Evolutionary conservation across 2,888 invertebrate genomes (phyloP).

Genomic region (Epistrophe eligans): DNA sequence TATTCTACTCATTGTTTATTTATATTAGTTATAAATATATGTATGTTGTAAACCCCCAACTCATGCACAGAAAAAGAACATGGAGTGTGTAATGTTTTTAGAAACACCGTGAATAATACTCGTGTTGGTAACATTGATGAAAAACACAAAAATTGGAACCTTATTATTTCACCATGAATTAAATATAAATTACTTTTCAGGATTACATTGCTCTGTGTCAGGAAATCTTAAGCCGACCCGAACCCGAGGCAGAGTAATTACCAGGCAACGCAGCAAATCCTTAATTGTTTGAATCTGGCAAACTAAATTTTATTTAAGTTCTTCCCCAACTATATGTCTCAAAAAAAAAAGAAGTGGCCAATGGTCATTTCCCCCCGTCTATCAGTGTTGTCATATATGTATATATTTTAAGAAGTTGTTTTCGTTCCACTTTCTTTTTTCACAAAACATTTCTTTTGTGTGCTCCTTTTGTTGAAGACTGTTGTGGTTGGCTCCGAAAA

Average conservation of each 20-base stretch:
- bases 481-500: neutral
- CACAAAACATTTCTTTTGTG: conserved; percentile 14
- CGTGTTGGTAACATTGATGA: conserved; percentile 41
- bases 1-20: neutral
- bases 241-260: conserved; percentile 81
- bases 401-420: conserved; percentile 34
- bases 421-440: conserved; percentile 14
- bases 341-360: neutral
- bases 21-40: neutral
- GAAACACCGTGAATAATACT: conserved; percentile 24
- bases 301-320: conserved; percentile 4
- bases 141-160: conserved; percentile 26
- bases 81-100: conserved; percentile 42
- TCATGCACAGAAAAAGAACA: conserved; percentile 68
- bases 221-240: conserved; percentile 83
- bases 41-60: conserved; percentile 5
- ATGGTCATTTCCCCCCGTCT: conserved; percentile 3
- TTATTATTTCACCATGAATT: conserved; percentile 41
- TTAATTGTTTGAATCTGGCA: conserved; percentile 28
- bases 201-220: conserved; percentile 83
- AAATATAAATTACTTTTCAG: conserved; percentile 77
- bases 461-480: conserved; percentile 18
- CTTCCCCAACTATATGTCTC: conserved; percentile 6
- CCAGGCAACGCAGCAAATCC: conserved; percentile 3
- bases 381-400: conserved; percentile 49